Percentiles rank a stretch among this genome's conserved stretches.
Evolutionary conservation across 2,888 invertebrate species (phyloP).

Genomic region (Periphyllus acericola): DNA sequence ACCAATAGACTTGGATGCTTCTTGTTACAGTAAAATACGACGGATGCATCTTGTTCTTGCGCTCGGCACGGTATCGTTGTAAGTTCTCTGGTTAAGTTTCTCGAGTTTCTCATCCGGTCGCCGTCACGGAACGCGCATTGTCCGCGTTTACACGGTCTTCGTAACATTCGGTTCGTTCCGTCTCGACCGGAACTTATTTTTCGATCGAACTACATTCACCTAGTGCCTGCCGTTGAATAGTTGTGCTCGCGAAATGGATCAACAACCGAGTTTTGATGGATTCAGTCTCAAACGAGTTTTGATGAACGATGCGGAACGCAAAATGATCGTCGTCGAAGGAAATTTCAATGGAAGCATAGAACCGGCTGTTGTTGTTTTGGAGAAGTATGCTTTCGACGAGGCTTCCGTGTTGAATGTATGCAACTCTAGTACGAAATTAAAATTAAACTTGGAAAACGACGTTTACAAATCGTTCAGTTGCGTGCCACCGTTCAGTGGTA

Average conservation of each 20-base stretch:
- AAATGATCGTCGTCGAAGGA: constrained; percentile 78
- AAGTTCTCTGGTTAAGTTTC: too few species aligned
- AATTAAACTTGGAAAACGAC: constrained; percentile 81
- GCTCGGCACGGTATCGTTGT: too few species aligned
- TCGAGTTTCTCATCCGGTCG: too few species aligned
- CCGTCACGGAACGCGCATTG: too few species aligned
- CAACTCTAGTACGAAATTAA: constrained; percentile 72
- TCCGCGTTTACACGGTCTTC: too few species aligned
- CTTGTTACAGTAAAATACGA: too few species aligned
- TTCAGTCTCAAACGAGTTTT: constrained; percentile 77
- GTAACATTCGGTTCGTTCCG: too few species aligned
- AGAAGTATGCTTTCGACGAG: constrained; percentile 83
- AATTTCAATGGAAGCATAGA: constrained; percentile 72
- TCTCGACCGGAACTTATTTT: too few species aligned
- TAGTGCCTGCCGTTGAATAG: too few species aligned
- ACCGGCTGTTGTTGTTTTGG: constrained; percentile 79
- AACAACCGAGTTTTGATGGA: constrained; percentile 70
- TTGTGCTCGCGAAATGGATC: not conserved
- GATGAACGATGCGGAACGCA: constrained; percentile 78
- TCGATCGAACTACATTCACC: too few species aligned
- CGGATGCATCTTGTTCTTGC: too few species aligned
- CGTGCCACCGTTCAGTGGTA: constrained; percentile 63
- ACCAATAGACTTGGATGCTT: too few species aligned
- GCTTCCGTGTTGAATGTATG: constrained; percentile 72
- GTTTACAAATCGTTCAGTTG: constrained; percentile 86